Evolutionary conservation across 2,888 invertebrate genomes (phyloP).

Genomic region (Amblyjoppa fuscipennis): DNA sequence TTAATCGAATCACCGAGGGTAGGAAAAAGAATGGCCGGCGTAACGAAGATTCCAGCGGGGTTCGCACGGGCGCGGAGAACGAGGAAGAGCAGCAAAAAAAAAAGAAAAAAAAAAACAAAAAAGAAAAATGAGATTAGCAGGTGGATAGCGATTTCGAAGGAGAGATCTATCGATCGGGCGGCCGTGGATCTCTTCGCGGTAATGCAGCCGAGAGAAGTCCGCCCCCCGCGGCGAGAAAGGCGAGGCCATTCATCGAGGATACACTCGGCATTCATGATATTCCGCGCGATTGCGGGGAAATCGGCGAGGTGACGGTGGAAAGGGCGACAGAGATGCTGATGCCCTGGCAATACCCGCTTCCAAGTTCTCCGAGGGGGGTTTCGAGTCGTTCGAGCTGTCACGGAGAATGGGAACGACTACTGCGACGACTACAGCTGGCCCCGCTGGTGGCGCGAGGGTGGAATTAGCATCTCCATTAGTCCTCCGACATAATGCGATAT

Average conservation of each 20-base stretch:
- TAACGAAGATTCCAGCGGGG: slow-evolving; percentile 38
- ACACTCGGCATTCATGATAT: slow-evolving; percentile 81
- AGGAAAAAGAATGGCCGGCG: slow-evolving; percentile 53
- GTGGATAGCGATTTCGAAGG: slow-evolving; percentile 43
- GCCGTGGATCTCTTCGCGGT: slow-evolving; percentile 51
- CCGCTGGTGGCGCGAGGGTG: slow-evolving; percentile 69
- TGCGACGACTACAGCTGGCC: slow-evolving; percentile 55
- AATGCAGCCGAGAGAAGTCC: slow-evolving; percentile 20
- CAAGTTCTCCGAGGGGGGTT: slow-evolving; percentile 66
- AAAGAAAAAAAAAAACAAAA: slow-evolving; percentile 1
- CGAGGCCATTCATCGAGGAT: slow-evolving; percentile 77
- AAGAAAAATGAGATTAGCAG: slow-evolving; percentile 22
- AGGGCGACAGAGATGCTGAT: slow-evolving; percentile 46
- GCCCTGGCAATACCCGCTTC: slow-evolving; percentile 49
- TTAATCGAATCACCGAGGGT: slow-evolving; percentile 62
- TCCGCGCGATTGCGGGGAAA: slow-evolving; percentile 79
- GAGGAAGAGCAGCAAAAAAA: slow-evolving; percentile 18
- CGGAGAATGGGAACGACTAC: slow-evolving; percentile 69
- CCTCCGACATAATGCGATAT: slow-evolving; percentile 81
- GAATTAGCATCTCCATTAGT: slow-evolving; percentile 83
- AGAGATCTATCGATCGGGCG: slow-evolving; percentile 57
- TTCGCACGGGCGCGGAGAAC: slow-evolving; percentile 6
- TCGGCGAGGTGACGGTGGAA: slow-evolving; percentile 58
- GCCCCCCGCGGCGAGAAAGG: slow-evolving; percentile 28
- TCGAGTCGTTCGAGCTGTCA: slow-evolving; percentile 66